Base-by-base conservation (phyloP, 2,113 vertebrate species). In the Syngnathus scovelli region DNA sequence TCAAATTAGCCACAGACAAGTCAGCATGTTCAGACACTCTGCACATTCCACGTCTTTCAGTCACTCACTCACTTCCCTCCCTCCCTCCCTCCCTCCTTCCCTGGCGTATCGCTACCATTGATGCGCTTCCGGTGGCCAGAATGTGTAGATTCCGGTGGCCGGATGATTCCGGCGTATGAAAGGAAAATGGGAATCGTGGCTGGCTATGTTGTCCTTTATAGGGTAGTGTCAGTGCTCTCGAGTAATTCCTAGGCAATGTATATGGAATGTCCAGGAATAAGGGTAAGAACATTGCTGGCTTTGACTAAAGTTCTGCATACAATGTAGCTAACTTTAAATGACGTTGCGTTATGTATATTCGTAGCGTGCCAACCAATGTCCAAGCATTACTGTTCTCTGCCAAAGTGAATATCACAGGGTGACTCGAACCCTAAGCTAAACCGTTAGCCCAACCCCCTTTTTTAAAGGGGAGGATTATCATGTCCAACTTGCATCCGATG, bases 1-100 rank as follows among this genome's bases (percentile, higher is more conserved):
- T 74, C 38, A 64, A 61, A 69, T 39, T 54, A 64, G 49, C 62
- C n/a, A 48, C 61, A 63, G 55, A 58, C 48, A 55, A 44, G 61
- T 43, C 36, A 55, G 64, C 77, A 68, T 58, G 64, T 69, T 44
- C 7, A 7, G 59, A 15, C 71, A 73, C 38, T 81, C 49, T 46
- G 7, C 18, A 13, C 70, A 72, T 77, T 84, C 76, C 71, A 74
- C 36, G 69, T 54, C 48, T n/a, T 55, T 37, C 37, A 67, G 19
- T 80, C 66, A 67, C 39, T 41, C 27, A 3, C 27, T 33, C 3
- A 2, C 27, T 2, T 27, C 27, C 27, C 27, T 11, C 51, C 27
- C 27, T 33, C 27, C 27, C 2, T 27, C 27, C 27, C 27, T 11
- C 51, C 27, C 27, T 11, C 51, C 51, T 37, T 66, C 44, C 38